phyloP scores from a whole-genome alignment of 2,113 vertebrate genomes.

The Pantherophis guttatus region DNA sequence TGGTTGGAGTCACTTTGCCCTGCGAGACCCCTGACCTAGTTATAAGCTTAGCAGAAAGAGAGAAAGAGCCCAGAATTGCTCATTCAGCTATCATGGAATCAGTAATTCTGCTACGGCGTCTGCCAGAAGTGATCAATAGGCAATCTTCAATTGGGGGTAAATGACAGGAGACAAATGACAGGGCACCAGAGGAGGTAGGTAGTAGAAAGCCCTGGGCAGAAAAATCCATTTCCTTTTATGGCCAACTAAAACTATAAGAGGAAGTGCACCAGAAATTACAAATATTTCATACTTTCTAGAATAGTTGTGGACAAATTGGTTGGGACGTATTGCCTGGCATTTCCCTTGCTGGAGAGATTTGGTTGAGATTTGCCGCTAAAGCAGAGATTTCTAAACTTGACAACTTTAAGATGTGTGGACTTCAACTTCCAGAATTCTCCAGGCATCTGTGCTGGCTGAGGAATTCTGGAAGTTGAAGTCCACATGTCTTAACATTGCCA shows the following conservation, averaged over 20 bases:
- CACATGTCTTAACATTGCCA: neutral
- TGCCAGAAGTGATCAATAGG: neutral
- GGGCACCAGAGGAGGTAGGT: neutral
- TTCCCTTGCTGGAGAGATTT: neutral
- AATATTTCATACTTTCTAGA: neutral
- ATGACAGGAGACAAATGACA: neutral
- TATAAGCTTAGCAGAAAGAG: neutral
- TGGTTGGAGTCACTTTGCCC: neutral
- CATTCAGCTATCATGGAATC: neutral
- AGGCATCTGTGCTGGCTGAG: neutral
- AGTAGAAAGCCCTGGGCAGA: neutral
- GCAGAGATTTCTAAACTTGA: neutral
- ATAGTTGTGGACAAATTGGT: neutral
- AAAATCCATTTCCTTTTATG: neutral
- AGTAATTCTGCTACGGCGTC: neutral
- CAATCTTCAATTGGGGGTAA: neutral
- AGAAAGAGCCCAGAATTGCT: neutral
- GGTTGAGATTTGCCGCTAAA: neutral
- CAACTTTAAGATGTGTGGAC: neutral
- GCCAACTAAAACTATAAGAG: neutral
- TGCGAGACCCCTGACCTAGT: neutral
- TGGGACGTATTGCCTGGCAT: neutral
- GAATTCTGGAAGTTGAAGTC: neutral
- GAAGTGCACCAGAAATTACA: neutral
- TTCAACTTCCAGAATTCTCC: neutral